Evolutionary conservation across 2,888 invertebrate species (phyloP), one percentile per base, ranked within the genome.

Genomic region (Agapostemon virescens): DNA sequence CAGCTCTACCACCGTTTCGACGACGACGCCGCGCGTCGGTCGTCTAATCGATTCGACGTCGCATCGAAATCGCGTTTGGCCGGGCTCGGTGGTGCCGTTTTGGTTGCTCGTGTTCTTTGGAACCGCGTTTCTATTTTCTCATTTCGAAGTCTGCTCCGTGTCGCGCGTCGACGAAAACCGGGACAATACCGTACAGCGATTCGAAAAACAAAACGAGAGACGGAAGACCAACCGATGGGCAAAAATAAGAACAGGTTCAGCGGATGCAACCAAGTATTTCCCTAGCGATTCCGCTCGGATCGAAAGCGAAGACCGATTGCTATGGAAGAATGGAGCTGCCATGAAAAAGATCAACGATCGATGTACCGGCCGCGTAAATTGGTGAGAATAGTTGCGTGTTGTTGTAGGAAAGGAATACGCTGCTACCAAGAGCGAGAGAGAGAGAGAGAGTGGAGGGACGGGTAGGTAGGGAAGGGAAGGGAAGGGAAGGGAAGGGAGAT

Each of bases 311-410:
- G 77, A 77, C 76, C 68, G 83, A 78, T 75, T 64, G 45, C 74
- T 40, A 45, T 70, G 70, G 64, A 55, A 79, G 76, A 77, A 86
- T 79, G 85, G 81, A 84, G 84, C 81, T 80, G 85, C 84, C 85
- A 84, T 83, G 83, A 81, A 74, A 42, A 69, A 81, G 81, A 85
- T 85, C 77, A 58, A 83, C 77, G 83, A 82, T 85, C 83, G 81
- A 84, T 82, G 76, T 69, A 77, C 80, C n/a, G 15, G n/a, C n/a
- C 20, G 30, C 30, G 42, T 70, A 33, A 42, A 15, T 45, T 45
- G 61, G 11, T 15, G 61, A 45, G 45, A n/a, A 71, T 63, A 70
- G 77, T 82, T 74, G 42, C 49, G 36, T 66, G 40, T 23, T 15
- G 5, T 7, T n/a, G n/a, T n/a, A n/a, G 30, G 26, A 15, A 7